Evolutionary conservation across 2,113 vertebrate genomes (phyloP).

Genomic region (Sardina pilchardus): DNA sequence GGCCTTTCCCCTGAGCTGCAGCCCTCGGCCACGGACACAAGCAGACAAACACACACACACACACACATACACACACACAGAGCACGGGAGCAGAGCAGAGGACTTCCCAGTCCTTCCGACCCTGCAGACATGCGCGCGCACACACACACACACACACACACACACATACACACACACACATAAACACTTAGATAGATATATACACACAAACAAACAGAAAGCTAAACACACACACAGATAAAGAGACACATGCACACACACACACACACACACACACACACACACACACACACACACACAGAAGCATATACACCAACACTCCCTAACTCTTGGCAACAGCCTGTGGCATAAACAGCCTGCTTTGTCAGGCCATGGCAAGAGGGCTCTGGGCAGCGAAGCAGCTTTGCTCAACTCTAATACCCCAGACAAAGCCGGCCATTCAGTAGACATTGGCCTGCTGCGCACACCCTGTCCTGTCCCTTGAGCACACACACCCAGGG

Average conservation of each 20-base stretch:
- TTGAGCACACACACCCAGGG: neutral
- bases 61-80: neutral
- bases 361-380: slow-evolving; percentile 54
- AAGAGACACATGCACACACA: neutral
- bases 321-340: neutral
- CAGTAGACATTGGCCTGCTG: slow-evolving; percentile 47
- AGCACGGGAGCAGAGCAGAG: too few species aligned
- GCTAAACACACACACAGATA: too few species aligned
- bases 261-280: neutral
- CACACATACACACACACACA: neutral
- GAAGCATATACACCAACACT: slow-evolving; percentile 20
- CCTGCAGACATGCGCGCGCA: neutral
- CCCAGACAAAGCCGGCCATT: slow-evolving; percentile 70
- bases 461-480: neutral
- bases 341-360: slow-evolving; percentile 33
- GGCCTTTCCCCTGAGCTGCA: neutral
- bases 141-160: neutral
- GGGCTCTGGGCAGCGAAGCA: slow-evolving; percentile 66
- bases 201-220: neutral
- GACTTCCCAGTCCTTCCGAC: too few species aligned
- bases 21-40: slow-evolving; percentile 20
- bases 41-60: neutral
- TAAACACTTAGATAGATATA: neutral
- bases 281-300: neutral
- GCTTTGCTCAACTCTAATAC: slow-evolving; percentile 64